phyloP scores from a whole-genome alignment of 2,888 invertebrate species.

The Hedya salicella region DNA sequence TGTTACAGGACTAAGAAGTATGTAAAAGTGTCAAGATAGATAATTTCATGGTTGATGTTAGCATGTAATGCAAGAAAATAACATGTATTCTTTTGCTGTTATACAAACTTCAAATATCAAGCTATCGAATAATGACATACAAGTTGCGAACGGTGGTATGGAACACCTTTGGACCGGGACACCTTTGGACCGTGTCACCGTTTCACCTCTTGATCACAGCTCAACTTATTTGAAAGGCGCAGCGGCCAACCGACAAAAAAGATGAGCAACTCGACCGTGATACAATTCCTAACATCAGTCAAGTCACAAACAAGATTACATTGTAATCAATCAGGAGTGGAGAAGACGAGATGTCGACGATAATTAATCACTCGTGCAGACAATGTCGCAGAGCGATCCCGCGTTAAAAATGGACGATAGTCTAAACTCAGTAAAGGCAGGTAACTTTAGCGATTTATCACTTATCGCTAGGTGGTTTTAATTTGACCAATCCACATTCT shows the following conservation, averaged over 20 bases:
- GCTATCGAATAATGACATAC: too few relatives aligned
- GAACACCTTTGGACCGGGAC: too few relatives aligned
- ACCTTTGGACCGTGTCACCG: too few relatives aligned
- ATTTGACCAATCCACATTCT: too few relatives aligned
- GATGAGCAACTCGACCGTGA: slow-evolving; percentile 62
- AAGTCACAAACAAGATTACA: slow-evolving; percentile 82
- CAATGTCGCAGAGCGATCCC: slow-evolving; percentile 43
- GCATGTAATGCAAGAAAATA: too few relatives aligned
- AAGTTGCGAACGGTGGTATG: too few relatives aligned
- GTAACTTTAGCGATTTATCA: slow-evolving; percentile 4
- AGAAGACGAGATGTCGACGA: slow-evolving; percentile 62
- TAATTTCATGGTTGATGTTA: too few relatives aligned
- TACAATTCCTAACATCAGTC: slow-evolving; percentile 73
- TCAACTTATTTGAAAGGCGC: neutral
- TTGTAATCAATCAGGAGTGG: slow-evolving; percentile 77
- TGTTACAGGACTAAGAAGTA: too few relatives aligned
- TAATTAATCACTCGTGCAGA: slow-evolving; percentile 77
- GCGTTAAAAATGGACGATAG: slow-evolving; percentile 20
- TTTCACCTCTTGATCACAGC: neutral
- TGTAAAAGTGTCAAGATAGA: too few relatives aligned
- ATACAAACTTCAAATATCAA: too few relatives aligned
- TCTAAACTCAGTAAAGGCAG: slow-evolving; percentile 18
- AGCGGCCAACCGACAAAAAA: slow-evolving; percentile 49
- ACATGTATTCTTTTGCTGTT: too few relatives aligned
- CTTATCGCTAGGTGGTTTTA: neutral